Evolutionary conservation across 1,140 invertebrate genomes (phyloP).

Genomic region (Bicyclus anynana): DNA sequence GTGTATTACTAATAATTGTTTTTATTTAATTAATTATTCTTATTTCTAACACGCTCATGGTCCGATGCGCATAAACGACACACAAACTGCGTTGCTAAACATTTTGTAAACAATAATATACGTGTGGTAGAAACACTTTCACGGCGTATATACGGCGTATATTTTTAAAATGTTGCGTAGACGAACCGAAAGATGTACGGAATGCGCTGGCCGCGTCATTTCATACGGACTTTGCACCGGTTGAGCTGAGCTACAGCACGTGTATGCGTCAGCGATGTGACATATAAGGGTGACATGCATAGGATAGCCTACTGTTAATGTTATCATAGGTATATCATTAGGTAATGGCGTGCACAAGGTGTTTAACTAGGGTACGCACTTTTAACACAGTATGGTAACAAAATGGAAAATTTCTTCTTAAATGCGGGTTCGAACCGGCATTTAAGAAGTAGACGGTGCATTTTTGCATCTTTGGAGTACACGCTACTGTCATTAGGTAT

Average conservation of each 20-base stretch:
- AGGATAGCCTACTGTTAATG: no score
- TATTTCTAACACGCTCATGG: background rate
- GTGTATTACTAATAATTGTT: no score
- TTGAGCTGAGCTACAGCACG: background rate
- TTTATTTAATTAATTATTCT: no score
- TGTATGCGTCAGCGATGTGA: background rate
- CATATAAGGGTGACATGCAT: background rate
- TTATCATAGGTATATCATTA: no score
- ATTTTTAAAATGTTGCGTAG: slow-evolving; percentile 3
- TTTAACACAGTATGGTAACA: no score
- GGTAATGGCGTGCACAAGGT: no score
- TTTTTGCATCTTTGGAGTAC: no score
- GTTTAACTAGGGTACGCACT: no score
- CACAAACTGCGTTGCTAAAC: background rate
- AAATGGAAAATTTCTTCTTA: no score
- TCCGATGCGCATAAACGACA: background rate
- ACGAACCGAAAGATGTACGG: background rate
- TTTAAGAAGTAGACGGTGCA: no score
- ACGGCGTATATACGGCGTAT: background rate
- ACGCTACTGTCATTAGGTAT: no score
- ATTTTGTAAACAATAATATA: background rate
- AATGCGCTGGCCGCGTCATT: background rate
- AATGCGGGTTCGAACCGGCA: no score
- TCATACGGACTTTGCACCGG: background rate
- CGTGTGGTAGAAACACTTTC: background rate